phyloP scores from a whole-genome alignment of 2,797 vertebrate genomes.

The Coregonus ussuriensis region DNA sequence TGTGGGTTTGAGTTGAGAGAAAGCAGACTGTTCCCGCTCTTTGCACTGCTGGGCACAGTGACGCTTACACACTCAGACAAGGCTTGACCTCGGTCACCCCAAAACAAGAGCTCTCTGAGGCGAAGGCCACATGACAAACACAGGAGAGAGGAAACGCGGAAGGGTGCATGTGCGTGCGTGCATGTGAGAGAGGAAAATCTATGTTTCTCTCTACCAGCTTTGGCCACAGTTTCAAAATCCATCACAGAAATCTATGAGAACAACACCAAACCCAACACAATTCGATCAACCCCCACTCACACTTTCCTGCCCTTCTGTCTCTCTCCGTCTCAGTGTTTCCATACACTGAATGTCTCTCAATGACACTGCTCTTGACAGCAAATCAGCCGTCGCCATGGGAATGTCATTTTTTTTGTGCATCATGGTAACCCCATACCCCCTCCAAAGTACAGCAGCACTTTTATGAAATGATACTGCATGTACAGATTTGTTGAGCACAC shows the following conservation, averaged over 20 bases:
- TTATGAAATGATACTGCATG: not conserved
- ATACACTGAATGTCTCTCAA: not conserved
- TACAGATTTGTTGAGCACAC: not conserved
- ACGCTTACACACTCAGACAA: constrained; percentile 21
- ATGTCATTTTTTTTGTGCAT: constrained; percentile 6
- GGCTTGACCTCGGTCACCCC: constrained; percentile 24
- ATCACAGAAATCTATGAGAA: constrained; percentile 4
- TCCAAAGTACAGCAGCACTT: not conserved
- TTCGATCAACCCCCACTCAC: not conserved
- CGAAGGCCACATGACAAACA: constrained; percentile 19
- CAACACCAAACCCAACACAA: constrained; percentile 5
- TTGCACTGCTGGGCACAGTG: constrained; percentile 36
- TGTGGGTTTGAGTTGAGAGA: constrained; percentile 1
- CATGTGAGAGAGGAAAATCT: not conserved
- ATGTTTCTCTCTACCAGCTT: not conserved
- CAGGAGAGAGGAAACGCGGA: not conserved
- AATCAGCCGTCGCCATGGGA: constrained; percentile 23
- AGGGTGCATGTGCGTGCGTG: not conserved
- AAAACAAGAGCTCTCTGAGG: constrained; percentile 19
- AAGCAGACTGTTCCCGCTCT: constrained; percentile 11
- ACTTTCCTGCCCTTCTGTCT: not conserved
- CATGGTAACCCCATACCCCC: not conserved
- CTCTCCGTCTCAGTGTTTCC: not conserved
- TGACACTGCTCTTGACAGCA: constrained; percentile 9
- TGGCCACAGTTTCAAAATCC: constrained; percentile 7